These are phyloP conservation scores for Sphenopsis melanotis DNA, from an alignment of 2,797 vertebrate species.

Conservation along the genomic window DNA sequence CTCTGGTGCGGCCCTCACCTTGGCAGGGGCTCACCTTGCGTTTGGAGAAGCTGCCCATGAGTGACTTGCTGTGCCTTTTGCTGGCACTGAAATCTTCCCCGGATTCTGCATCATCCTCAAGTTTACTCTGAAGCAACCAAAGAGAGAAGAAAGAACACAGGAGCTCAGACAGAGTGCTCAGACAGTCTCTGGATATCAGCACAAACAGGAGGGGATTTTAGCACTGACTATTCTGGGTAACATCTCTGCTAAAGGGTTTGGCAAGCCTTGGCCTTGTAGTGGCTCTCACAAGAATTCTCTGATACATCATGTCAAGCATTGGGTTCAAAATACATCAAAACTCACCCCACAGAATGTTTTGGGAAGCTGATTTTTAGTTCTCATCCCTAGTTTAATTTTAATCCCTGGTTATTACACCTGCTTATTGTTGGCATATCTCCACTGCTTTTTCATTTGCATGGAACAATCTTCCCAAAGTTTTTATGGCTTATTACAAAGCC, in stretches of 20 bases:
- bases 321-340: background rate
- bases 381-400: background rate
- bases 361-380: background rate
- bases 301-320: rapidly evolving
- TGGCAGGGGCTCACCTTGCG: conserved; percentile 80
- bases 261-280: background rate
- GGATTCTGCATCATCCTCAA: conserved; percentile 80
- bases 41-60: conserved; percentile 90
- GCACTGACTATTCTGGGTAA: background rate
- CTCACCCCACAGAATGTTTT: background rate
- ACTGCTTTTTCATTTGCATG: background rate
- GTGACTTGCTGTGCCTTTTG: conserved; percentile 79
- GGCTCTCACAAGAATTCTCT: background rate
- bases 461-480: background rate
- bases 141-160: background rate
- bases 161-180: background rate
- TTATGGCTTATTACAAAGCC: background rate
- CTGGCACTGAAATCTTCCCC: conserved; percentile 79
- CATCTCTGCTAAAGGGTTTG: background rate
- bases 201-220: background rate
- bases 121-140: conserved; percentile 75
- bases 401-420: background rate
- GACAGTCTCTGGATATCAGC: background rate
- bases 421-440: background rate
- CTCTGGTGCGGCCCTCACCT: background rate